Conservation (phyloP, 2,797 vertebrate species). For the Uromys caudimaculatus region DNA sequence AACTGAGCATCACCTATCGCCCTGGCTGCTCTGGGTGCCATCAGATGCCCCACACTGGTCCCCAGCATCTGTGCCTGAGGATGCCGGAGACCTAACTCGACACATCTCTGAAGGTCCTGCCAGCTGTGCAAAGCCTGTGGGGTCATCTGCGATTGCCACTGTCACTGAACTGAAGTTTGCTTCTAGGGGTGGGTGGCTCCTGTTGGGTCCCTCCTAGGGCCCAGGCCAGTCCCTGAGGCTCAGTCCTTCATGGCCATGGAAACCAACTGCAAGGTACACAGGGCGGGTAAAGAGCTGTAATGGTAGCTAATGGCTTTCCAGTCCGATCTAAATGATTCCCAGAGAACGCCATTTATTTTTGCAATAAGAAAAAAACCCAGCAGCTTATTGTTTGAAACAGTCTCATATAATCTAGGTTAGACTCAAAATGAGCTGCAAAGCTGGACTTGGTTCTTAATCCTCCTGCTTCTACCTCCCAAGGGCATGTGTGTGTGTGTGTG, state of each 20-base stretch:
- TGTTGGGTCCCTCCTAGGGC: too few species aligned
- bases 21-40: neutral
- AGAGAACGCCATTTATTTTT: neutral
- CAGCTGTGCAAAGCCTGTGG: neutral
- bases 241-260: neutral
- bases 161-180: neutral
- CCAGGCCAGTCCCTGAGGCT: neutral
- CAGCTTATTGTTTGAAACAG: neutral
- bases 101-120: neutral
- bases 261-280: neutral
- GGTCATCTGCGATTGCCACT: neutral
- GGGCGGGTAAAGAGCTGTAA: fast-evolving
- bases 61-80: neutral
- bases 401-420: neutral
- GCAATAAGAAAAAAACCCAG: neutral
- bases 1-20: neutral
- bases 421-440: neutral
- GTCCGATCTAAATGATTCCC: neutral
- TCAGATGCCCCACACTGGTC: neutral
- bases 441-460: neutral
- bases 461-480: neutral
- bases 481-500: too few species aligned
- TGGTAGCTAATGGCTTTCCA: neutral
- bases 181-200: neutral
- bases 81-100: neutral